Evolutionary conservation across 2,797 vertebrate genomes (phyloP).

Genomic region (Diceros bicornis): DNA sequence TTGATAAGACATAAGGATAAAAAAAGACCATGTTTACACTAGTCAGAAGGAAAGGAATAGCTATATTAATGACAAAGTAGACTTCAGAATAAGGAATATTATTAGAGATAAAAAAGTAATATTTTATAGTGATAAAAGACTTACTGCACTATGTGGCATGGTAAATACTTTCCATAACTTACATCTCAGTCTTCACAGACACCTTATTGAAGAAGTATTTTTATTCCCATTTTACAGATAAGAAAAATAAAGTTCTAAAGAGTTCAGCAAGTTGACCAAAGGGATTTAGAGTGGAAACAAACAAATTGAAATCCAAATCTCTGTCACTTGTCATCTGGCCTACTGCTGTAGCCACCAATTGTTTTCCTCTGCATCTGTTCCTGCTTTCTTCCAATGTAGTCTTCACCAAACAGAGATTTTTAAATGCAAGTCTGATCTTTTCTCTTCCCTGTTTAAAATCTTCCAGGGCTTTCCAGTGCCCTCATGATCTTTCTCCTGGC

Average conservation of each 20-base stretch:
- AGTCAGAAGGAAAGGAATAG: not conserved
- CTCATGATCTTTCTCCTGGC: too few relatives aligned
- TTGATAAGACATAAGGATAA: not conserved
- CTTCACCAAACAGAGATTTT: not conserved
- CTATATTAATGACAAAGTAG: not conserved
- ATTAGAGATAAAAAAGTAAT: not conserved
- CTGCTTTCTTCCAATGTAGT: not conserved
- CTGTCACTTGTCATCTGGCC: rapidly evolving
- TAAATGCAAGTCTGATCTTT: not conserved
- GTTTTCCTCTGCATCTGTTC: not conserved
- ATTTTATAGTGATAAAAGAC: not conserved
- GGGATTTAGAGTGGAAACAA: not conserved
- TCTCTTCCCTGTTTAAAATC: not conserved
- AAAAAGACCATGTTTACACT: not conserved
- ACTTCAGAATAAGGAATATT: too few relatives aligned
- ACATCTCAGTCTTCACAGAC: not conserved
- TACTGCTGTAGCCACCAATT: rapidly evolving
- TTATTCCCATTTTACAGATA: not conserved
- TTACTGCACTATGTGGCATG: rapidly evolving
- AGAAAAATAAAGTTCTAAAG: not conserved
- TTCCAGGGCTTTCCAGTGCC: not conserved
- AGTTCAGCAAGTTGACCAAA: not conserved
- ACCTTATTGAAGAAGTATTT: not conserved
- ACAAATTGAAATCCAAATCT: not conserved
- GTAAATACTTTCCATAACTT: not conserved